Conservation (phyloP, 2,888 invertebrate species). For the Tanytarsus gracilentus region DNA sequence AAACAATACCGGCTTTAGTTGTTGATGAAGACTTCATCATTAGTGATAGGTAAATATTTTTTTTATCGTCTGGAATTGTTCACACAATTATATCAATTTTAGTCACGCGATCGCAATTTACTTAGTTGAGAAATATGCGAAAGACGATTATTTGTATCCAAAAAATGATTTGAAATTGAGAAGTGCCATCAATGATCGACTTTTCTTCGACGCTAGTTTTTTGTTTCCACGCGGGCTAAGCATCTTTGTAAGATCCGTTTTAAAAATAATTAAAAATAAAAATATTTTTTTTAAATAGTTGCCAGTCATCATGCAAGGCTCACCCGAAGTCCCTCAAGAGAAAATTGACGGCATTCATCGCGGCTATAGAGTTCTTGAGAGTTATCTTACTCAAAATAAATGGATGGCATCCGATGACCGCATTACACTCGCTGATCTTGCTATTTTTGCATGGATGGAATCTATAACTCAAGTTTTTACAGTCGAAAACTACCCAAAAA, state of each 20-base stretch:
- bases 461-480: slow-evolving; percentile 2
- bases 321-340: not conserved
- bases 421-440: slow-evolving; percentile 1
- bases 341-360: not conserved
- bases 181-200: slow-evolving; percentile 47
- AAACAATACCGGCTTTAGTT: slow-evolving; percentile 2
- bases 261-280: not conserved
- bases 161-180: slow-evolving; percentile 43
- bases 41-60: slow-evolving; percentile 16
- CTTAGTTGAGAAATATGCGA: slow-evolving; percentile 41
- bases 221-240: slow-evolving; percentile 44
- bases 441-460: slow-evolving; percentile 18
- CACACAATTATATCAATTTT: slow-evolving; percentile 32
- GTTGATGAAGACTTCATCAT: slow-evolving; percentile 3
- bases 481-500: slow-evolving; percentile 5
- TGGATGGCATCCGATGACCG: not conserved
- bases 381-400: not conserved
- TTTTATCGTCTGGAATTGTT: not conserved
- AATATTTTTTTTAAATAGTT: not conserved
- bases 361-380: not conserved
- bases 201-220: slow-evolving; percentile 49
- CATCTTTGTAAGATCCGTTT: slow-evolving; percentile 40
- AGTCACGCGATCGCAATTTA: slow-evolving; percentile 42
- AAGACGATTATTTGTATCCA: slow-evolving; percentile 44
- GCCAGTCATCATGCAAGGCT: not conserved